These are phyloP conservation scores for Chrysocyon brachyurus DNA, from an alignment of 2,797 vertebrate species.

Conservation along the genomic window DNA sequence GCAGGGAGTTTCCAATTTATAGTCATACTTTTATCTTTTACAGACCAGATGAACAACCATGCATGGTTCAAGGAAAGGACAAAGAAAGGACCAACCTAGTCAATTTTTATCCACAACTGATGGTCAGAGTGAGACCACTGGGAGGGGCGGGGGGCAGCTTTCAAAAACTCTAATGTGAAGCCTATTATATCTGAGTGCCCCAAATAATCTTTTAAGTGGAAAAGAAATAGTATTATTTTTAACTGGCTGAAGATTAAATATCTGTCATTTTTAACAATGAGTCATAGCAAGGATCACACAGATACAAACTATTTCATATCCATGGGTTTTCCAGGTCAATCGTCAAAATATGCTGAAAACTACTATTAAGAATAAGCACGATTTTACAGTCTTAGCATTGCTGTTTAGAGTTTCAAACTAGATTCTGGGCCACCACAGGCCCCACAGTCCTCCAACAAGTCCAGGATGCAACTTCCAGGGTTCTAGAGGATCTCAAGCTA, in stretches of 20 bases:
- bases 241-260: not conserved
- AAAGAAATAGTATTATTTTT: constrained; percentile 50
- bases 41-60: constrained; percentile 2
- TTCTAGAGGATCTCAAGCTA: not conserved
- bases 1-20: constrained; percentile 51
- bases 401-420: not conserved
- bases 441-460: not conserved
- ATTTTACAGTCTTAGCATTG: not conserved
- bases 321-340: not conserved
- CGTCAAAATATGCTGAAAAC: constrained; percentile 31
- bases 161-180: constrained; percentile 17
- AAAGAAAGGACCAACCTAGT: constrained; percentile 22
- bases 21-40: constrained; percentile 1
- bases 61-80: not conserved
- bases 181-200: not conserved
- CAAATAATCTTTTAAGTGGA: constrained; percentile 51
- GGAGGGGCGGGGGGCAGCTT: not conserved
- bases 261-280: constrained; percentile 50
- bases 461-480: not conserved
- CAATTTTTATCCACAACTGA: constrained; percentile 35
- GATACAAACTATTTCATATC: not conserved
- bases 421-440: not conserved
- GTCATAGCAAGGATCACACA: constrained; percentile 22
- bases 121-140: not conserved
- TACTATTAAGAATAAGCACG: constrained; percentile 1